phyloP scores from a whole-genome alignment of 2,113 vertebrate species.

The Lamprotornis superbus region DNA sequence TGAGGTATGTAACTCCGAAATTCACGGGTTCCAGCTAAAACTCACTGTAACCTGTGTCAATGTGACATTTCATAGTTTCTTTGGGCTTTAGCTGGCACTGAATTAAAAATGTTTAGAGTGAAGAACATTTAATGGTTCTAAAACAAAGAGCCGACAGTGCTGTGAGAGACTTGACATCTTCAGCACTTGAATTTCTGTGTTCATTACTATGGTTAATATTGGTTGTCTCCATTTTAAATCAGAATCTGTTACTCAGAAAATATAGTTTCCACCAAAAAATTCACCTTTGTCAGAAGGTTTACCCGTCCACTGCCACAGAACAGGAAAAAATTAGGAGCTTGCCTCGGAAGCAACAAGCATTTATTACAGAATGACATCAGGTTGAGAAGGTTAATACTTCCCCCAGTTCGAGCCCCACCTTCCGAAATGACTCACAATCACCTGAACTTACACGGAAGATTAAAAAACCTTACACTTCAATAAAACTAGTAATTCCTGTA shows the following conservation, averaged over 20 bases:
- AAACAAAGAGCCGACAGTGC: background rate
- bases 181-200: fast-evolving
- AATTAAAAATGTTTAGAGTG: fast-evolving
- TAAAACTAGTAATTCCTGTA: fast-evolving
- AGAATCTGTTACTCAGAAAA: background rate
- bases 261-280: background rate
- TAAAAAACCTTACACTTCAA: background rate
- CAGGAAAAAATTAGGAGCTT: background rate
- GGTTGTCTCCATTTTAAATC: background rate
- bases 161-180: background rate
- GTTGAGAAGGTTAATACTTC: background rate
- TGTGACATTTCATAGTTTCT: fast-evolving
- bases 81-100: fast-evolving
- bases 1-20: background rate
- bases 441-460: background rate
- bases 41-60: background rate
- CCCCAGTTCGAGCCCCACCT: background rate
- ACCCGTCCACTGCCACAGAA: background rate
- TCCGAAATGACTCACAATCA: background rate
- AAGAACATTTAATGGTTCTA: background rate
- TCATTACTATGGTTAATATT: fast-evolving
- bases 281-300: fast-evolving
- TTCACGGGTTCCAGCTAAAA: background rate
- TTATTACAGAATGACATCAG: background rate
- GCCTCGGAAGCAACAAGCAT: background rate